Evolutionary conservation across 2,888 invertebrate genomes (phyloP).

Genomic region (Deilephila porcellus): DNA sequence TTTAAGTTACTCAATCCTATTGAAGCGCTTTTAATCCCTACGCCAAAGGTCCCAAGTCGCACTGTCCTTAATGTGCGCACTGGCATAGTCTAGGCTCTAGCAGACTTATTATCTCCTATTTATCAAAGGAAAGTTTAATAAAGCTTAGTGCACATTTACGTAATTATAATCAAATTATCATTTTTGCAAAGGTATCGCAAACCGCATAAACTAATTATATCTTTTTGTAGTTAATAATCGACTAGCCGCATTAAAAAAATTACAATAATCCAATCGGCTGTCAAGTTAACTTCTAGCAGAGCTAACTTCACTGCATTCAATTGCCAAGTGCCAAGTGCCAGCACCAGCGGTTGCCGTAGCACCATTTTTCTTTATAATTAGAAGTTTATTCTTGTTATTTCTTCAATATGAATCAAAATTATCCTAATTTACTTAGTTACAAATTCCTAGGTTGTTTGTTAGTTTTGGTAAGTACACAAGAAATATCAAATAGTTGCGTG

Average conservation of each 20-base stretch:
- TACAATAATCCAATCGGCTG: conserved; percentile 8
- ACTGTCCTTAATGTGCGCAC: too few relatives aligned
- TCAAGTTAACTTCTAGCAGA: conserved; percentile 16
- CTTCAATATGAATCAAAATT: conserved; percentile 59
- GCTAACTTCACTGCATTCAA: conserved; percentile 33
- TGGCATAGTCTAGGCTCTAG: too few relatives aligned
- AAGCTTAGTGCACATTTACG: too few relatives aligned
- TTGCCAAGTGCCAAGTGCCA: conserved; percentile 45
- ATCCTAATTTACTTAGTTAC: conserved; percentile 56
- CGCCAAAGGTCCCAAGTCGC: too few relatives aligned
- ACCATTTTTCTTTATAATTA: conserved; percentile 48
- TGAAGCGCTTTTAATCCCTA: too few relatives aligned
- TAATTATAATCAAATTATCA: too few relatives aligned
- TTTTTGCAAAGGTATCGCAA: too few relatives aligned
- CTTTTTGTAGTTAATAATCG: background rate
- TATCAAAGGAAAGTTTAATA: too few relatives aligned
- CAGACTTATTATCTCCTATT: too few relatives aligned
- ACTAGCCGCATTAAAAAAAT: background rate
- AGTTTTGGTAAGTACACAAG: conserved; percentile 67
- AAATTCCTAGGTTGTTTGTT: conserved; percentile 62
- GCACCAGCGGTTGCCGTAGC: conserved; percentile 44
- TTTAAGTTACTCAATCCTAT: too few relatives aligned
- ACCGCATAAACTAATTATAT: too few relatives aligned
- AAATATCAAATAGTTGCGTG: conserved; percentile 31
- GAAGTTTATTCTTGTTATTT: conserved; percentile 33